Evolutionary conservation across 2,888 invertebrate species (phyloP), one percentile per base, ranked within the genome.

Genomic region (Orthonychiurus folsomi): DNA sequence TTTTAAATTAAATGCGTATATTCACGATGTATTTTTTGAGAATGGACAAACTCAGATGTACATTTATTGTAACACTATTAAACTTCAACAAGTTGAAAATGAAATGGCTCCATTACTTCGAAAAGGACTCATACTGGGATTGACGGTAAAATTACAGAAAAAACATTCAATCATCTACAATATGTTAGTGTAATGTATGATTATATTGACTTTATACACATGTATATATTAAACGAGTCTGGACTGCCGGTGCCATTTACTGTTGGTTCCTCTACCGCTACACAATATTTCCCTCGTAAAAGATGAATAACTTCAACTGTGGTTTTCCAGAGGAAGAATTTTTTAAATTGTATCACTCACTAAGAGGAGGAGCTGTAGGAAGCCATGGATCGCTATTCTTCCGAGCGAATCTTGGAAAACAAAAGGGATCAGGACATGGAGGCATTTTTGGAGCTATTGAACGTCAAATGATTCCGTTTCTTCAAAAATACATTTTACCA

Each of bases 1-100:
- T n/a, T 9, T 12, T 5, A 3, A 23, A 12, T 18, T 5, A 55
- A 12, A 21, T 9, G 26, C 15, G 9, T 26, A 24, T 18, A 55
- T 18, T 21, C 24, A 55, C 24, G n/a, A 55, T 3, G 15, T 23
- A 21, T 55, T 18, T n/a, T 25, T 26, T 55, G 23, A 55, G 9
- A 25, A 3, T 37, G 57, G 57, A 57, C 3, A 2, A 27, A 27
- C 28, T 3, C 21, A 25, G 21, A 12, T 57, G n/a, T 57, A 28
- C 21, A n/a, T 57, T 3, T 57, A 57, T 37, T 57, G 37, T 18
- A 20, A 57, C 57, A 57, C 37, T 28, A 28, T 57, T 27, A 23
- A 27, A 28, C 21, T 28, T 28, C 37, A 28, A 28, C 47, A 21
- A 18, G 47, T 57, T 27, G 57, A 37, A 28, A 25, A 28, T 15